Conservation (phyloP, 92 coral and sea anemone species). For the Galaxea fascicularis region DNA sequence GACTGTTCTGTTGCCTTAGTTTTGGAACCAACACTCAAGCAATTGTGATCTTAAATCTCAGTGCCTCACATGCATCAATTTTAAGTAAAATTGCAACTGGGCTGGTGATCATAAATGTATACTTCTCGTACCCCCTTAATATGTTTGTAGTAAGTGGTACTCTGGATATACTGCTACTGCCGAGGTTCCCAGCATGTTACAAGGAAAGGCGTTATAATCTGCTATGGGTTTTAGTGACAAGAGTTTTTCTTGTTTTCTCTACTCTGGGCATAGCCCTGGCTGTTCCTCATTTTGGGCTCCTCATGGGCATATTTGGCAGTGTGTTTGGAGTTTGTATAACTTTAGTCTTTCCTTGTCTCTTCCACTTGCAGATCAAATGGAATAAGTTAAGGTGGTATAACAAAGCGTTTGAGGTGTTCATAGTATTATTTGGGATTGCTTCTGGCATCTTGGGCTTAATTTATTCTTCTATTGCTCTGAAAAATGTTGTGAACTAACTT, state of each 20-base stretch:
- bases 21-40: conserved; percentile 74
- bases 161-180: conserved; percentile 69
- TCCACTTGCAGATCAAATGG: conserved; percentile 81
- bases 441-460: conserved; percentile 72
- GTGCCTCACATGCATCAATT: conserved; percentile 58
- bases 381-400: conserved; percentile 59
- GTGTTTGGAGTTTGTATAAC: conserved; percentile 80
- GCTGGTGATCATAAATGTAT: conserved; percentile 72
- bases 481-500: conserved; percentile 28
- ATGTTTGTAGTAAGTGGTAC: conserved; percentile 83
- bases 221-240: conserved; percentile 62
- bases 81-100: conserved; percentile 62
- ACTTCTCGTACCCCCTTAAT: conserved; percentile 82
- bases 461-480: conserved; percentile 79
- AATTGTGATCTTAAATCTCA: conserved; percentile 70
- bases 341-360: conserved; percentile 77
- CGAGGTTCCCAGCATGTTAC: conserved; percentile 71
- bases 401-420: conserved; percentile 50
- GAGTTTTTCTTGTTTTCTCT: conserved; percentile 60
- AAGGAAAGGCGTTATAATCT: conserved; percentile 58
- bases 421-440: conserved; percentile 68
- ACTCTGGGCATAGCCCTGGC: conserved; percentile 81
- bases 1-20: conserved; percentile 68
- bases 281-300: conserved; percentile 81
- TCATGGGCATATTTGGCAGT: conserved; percentile 88